Evolutionary conservation across 2,888 invertebrate genomes (phyloP).

Genomic region (Timema podura): DNA sequence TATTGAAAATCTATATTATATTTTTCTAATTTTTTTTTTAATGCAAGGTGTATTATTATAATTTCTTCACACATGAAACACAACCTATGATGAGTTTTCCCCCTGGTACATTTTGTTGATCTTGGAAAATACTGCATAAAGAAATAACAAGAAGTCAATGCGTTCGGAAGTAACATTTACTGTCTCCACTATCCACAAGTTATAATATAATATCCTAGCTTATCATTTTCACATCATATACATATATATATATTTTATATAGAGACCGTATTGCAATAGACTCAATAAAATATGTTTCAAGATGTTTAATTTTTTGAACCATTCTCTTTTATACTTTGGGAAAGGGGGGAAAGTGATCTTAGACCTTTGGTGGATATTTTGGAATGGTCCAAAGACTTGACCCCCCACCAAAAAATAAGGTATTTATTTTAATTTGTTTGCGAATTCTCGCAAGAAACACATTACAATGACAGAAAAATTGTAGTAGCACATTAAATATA

Average conservation of each 20-base stretch:
- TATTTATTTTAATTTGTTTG: constrained; percentile 1
- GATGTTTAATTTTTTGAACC: constrained; percentile 25
- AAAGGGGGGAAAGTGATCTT: constrained; percentile 23
- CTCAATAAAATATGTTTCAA: constrained; percentile 27
- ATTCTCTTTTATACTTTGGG: constrained; percentile 16
- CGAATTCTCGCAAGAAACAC: neutral
- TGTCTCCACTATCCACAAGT: constrained; percentile 32
- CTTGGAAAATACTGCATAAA: neutral
- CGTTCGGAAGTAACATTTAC: constrained; percentile 32
- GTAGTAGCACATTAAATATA: constrained; percentile 31
- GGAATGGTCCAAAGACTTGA: constrained; percentile 29
- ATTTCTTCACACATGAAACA: too few relatives aligned
- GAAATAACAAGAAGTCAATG: neutral
- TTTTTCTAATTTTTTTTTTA: too few relatives aligned
- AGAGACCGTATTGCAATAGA: constrained; percentile 31
- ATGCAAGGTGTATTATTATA: too few relatives aligned
- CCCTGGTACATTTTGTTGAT: too few relatives aligned
- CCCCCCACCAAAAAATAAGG: constrained; percentile 10
- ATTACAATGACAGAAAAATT: constrained; percentile 29
- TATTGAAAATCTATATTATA: too few relatives aligned
- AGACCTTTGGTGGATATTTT: constrained; percentile 15
- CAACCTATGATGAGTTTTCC: too few relatives aligned
- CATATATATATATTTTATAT: constrained; percentile 30
- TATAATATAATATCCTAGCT: constrained; percentile 29
- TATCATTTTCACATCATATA: constrained; percentile 31